These are phyloP conservation scores for Calonectris borealis DNA, from an alignment of 2,113 vertebrate genomes.

Conservation along the genomic window DNA sequence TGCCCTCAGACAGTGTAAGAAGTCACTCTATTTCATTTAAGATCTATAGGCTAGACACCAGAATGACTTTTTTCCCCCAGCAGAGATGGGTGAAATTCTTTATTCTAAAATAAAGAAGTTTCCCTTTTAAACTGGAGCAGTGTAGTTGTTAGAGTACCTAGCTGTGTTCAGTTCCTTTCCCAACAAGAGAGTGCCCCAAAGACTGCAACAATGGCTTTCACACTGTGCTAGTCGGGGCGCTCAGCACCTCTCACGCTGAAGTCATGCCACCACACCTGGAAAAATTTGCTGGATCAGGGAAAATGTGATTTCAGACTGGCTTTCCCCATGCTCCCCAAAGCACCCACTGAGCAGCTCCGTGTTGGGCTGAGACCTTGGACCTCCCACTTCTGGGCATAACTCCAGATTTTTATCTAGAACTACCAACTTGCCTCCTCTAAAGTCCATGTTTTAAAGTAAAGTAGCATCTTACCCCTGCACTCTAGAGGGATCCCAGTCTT, in stretches of 20 bases:
- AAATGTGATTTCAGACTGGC: neutral
- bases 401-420: neutral
- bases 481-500: neutral
- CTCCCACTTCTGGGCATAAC: neutral
- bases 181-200: neutral
- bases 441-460: neutral
- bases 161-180: neutral
- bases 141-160: neutral
- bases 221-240: accelerated
- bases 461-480: neutral
- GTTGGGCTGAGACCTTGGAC: neutral
- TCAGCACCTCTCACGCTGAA: neutral
- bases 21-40: neutral
- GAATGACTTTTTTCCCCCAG: neutral
- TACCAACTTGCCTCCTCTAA: neutral
- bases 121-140: neutral
- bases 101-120: neutral
- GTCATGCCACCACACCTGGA: neutral
- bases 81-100: neutral
- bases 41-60: neutral
- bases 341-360: neutral
- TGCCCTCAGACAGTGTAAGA: neutral
- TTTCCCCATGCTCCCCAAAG: neutral
- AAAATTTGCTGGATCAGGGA: neutral
- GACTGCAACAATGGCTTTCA: accelerated